phyloP scores from a whole-genome alignment of 2,797 vertebrate species.

The Alauda arvensis region DNA sequence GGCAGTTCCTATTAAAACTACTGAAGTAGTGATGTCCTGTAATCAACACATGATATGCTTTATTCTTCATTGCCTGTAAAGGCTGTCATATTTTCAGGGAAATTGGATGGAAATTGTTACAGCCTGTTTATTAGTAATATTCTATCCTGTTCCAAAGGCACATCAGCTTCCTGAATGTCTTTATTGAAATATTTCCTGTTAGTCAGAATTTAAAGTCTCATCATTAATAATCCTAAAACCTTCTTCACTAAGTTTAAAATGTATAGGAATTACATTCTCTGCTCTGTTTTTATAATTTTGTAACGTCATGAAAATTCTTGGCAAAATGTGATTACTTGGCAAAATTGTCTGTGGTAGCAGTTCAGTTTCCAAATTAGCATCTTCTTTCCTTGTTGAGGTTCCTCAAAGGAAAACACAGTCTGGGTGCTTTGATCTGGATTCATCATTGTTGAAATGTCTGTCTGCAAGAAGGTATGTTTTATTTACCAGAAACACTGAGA shows the following conservation, averaged over 20 bases:
- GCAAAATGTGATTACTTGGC: not conserved
- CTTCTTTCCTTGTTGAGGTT: constrained; percentile 78
- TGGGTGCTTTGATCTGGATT: constrained; percentile 96
- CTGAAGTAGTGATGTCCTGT: not conserved
- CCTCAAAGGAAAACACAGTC: constrained; percentile 95
- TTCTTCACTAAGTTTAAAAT: not conserved
- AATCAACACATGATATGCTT: not conserved
- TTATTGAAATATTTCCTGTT: not conserved
- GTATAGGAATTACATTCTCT: not conserved
- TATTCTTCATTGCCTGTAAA: not conserved
- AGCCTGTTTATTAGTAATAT: not conserved
- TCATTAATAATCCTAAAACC: not conserved
- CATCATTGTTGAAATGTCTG: constrained; percentile 88
- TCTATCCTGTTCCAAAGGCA: not conserved
- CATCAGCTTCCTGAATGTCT: not conserved
- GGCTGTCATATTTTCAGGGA: not conserved
- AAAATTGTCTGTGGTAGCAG: not conserved
- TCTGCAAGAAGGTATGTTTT: constrained; percentile 87
- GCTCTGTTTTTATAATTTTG: not conserved
- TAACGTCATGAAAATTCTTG: not conserved
- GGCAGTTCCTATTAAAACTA: not conserved
- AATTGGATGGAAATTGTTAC: not conserved
- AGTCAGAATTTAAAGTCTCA: not conserved
- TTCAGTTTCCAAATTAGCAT: constrained; percentile 14
- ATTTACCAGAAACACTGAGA: not conserved